Base-by-base conservation (phyloP, 2,888 invertebrate genomes). In the Scaptomyza parva region DNA sequence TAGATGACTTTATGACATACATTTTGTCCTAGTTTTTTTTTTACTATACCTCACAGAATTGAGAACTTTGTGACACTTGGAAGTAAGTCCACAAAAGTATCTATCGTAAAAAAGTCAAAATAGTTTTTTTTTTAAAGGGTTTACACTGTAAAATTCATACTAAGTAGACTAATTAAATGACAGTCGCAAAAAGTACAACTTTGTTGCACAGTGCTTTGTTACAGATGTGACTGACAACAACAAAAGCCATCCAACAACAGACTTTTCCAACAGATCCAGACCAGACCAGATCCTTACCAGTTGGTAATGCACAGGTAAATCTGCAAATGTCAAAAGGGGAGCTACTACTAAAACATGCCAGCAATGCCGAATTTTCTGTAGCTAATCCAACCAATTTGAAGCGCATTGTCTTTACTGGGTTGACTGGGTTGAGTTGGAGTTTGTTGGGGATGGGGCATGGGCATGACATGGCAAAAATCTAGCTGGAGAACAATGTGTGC, bases 301-400 rank as follows among this genome's bases (percentile, higher is more conserved):
- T 72, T 58, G 60, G 62, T 69, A 65, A 67, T 66, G 64, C 80
- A 30, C 80, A 65, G 83, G 67, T 78, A 85, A 87, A 82, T 78
- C 86, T 78, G 57, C 50, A 76, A 70, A 70, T 85, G 88, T 85
- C 88, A 82, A 87, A 82, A 70, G 60, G 62, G 37, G 20, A 7
- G 8, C 35, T 3, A 41, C 26, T 53, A 35, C 45, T 9, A 37
- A 22, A 18, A 33, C 35, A 63, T 12, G 64, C 43, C 33, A 74
- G 51, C 76, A 26, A 55, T 74, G 67, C 81, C 84, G 58, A 81
- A 80, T 64, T 66, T 52, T 47, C 68, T 43, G 66, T 9, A 67
- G 83, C 86, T 87, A 87, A 83, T 83, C 79, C 78, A 79, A 78
- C 76, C 88, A 87, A 85, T 87, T 87, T 87, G 70, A 79, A 71